Percentiles rank a stretch among this genome's conserved stretches.
Conservation (phyloP, 2,113 vertebrate genomes). For the Osmerus mordax region DNA sequence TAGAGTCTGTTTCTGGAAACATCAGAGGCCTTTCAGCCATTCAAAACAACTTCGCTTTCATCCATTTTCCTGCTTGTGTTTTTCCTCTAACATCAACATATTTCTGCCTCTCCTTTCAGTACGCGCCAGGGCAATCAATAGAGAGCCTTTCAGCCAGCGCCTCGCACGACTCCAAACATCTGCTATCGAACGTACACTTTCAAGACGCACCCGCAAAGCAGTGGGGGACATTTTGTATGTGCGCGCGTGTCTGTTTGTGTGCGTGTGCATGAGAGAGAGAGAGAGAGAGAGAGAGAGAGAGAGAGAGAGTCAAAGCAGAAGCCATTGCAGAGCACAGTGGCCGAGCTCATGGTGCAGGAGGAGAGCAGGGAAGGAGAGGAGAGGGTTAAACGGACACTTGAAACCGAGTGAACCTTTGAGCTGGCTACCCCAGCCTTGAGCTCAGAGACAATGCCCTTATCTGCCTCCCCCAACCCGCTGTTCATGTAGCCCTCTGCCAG, state of each 20-base stretch:
- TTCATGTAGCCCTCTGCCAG: constrained; percentile 62
- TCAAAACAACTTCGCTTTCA: not conserved
- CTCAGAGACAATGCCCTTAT: constrained; percentile 68
- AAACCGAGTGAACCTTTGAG: constrained; percentile 50
- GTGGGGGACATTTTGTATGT: not conserved
- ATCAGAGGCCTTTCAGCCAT: not conserved
- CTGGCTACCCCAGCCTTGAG: constrained; percentile 52
- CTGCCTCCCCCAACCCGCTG: constrained; percentile 60
- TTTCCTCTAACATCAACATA: constrained; percentile 34
- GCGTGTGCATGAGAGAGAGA: too few species aligned
- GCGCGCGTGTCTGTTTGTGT: too few species aligned
- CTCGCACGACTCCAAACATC: constrained; percentile 32
- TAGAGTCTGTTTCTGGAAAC: not conserved
- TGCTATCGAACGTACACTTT: constrained; percentile 45
- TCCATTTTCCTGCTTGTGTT: not conserved
- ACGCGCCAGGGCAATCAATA: constrained; percentile 48
- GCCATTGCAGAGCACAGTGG: not conserved
- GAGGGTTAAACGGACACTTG: constrained; percentile 53
- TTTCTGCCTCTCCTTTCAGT: constrained; percentile 43
- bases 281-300: too few species aligned
- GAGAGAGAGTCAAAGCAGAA: constrained; percentile 25
- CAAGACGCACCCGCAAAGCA: constrained; percentile 15
- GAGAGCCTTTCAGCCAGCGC: constrained; percentile 46
- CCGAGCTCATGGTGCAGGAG: not conserved
- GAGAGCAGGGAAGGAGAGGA: not conserved